Evolutionary conservation across 37 sponge, comb jelly and placozoan species (phyloP), one percentile per base, ranked within the genome.

Genomic region (Ephydatia muelleri): DNA sequence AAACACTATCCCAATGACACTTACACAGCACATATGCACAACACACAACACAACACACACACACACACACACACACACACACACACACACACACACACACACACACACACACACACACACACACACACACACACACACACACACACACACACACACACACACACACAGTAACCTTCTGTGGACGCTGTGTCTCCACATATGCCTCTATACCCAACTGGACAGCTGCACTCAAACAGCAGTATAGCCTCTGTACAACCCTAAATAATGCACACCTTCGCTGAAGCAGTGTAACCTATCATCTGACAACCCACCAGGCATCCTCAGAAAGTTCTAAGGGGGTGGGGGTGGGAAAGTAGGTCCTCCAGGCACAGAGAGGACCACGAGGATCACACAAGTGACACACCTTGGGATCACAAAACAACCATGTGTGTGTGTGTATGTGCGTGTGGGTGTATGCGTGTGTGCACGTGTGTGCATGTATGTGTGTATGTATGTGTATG

Each of bases 141-240:
- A 57, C 57, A 57, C 57, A 57, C 57, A 57, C 57, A 57, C 57
- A 57, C 57, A 57, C 57, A 57, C 57, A 57, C 57, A 57, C 57
- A 57, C 57, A 57, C 57, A 57, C 19, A 57, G 14, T 57, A 11
- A 57, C 57, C 57, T 57, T 57, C 57, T 57, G 6, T 16, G 57
- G 57, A 11, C 57, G 57, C 57, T 57, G 57, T 13, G 57, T 57
- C 57, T 57, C 57, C 57, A 57, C 57, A 11, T 57, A 57, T 4
- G 57, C 16, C 57, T 21, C 57, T 57, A 57, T 11, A 1, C 57
- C 57, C 57, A 57, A 1, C 57, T 13, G 57, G 57, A 57, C 57
- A 5, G 57, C 57, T 57, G 12, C 57, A 57, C 57, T 57, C 57
- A 57, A 14, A 11, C 57, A 57, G 57, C 19, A 13, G 57, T 57